Base-by-base conservation (phyloP, 2,888 invertebrate species). In the Leptinotarsa juncta region DNA sequence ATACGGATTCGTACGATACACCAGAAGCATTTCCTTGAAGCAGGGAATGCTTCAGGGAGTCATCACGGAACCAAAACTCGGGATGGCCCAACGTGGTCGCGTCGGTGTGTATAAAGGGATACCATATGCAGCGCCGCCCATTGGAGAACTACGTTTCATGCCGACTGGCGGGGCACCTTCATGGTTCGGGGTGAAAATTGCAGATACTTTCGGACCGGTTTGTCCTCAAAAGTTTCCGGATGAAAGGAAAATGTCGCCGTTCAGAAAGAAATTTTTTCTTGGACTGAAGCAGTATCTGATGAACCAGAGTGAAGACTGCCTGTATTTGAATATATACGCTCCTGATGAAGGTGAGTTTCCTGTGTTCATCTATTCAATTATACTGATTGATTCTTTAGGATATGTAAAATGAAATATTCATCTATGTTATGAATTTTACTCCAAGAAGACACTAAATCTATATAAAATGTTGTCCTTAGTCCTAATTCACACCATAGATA, bases 311-410 rank as follows among this genome's bases (percentile, higher is more conserved):
- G 95, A 95, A 89, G 97, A 98, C 86, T 98, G 98, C 84, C 89
- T 98, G 71, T 96, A 95, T 87, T 90, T 98, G 84, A 98, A 98
- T 88, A 92, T 98, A 78, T 98, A 96, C 87, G 94, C 95, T 50
- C 97, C 98, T n/a, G 18, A 71, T 23, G 51, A 51, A 26, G 71
- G 72, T 73, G 66, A 69, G 73, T 66, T 51, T 3, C 42, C 10
- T 42, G 10, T 42, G 2, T 10, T 42, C 42, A 42, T 10, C 3
- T 0, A 42, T 42, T 42, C 42, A 42, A 42, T 42, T 42, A 0
- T 12, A 10, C 2, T 10, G 10, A 42, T 10, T 42, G 10, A 10
- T 42, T 51, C 51, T 10, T 10, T 10, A 12, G 10, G 10, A 15
- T n/a, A 51, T n/a, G 4, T 1, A 16, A 51, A 16, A 51, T 15